Base-by-base conservation (phyloP, 2,888 invertebrate species). In the Thumatha senex region DNA sequence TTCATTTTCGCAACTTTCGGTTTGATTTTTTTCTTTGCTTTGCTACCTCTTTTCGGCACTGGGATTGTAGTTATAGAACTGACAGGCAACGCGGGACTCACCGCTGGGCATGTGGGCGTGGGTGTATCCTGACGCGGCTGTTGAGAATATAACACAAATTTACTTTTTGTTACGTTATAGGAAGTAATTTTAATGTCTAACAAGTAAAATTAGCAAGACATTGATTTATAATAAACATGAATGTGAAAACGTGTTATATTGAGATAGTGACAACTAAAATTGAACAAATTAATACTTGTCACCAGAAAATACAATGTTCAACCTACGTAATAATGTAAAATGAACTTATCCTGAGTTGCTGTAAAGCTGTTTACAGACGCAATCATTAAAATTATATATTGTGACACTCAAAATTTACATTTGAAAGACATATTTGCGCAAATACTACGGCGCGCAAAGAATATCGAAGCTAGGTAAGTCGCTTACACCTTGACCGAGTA, bases 41-140 rank as follows among this genome's bases (percentile, higher is more conserved):
- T 86, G 43, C 61, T 62, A 2, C 72, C 38, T 59, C 85, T 86
- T 67, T 87, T 86, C 30, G 66, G 51, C 0, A 67, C 70, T 0
- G 83, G 76, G 47, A 78, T 63, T 14, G 80, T 78, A 34, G 89
- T 86, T 41, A 82, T 86, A 0, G 89, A 84, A 56, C 86, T 86
- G 50, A 87, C 89, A 0, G 89, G 89, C 38, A 87, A 62, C 36
- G 85, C 83, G 1, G 89, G 89, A 41, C 87, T 87, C 53, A 85
- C 82, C 33, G 80, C 82, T 51, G 87, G 88, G 51, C 86, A 82
- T 5, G 87, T 77, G 34, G 87, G 85, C 46, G 81, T 79, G 9
- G 80, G 82, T 10, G 81, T 76, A 39, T 80, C 82, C 65, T 84
- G 84, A 13, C 82, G 83, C 11, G 82, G 75, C 89, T 89, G 44